Evolutionary conservation across 2,113 vertebrate species (phyloP).

Genomic region (Lampris incognitus): DNA sequence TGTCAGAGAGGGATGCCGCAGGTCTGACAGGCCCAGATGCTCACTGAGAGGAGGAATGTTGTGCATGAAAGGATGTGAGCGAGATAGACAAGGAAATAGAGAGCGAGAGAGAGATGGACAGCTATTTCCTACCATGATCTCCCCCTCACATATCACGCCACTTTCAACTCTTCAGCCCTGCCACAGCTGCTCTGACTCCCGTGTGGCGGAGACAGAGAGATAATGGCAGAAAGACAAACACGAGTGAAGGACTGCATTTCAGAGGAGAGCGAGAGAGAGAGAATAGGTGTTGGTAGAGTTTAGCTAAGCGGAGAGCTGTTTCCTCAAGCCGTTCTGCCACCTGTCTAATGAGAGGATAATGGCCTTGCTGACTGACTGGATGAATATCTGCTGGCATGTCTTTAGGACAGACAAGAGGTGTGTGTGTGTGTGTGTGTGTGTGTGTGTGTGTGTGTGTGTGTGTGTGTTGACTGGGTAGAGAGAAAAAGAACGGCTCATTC

Average conservation of each 20-base stretch:
- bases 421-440: too few species aligned
- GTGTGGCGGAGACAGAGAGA: conserved; percentile 15
- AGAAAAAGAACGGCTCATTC: not conserved
- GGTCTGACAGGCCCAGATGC: conserved; percentile 53
- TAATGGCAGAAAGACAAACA: not conserved
- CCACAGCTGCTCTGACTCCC: conserved; percentile 1
- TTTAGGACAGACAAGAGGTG: conserved; percentile 9
- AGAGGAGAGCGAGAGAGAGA: conserved; percentile 50
- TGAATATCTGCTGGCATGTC: conserved; percentile 20
- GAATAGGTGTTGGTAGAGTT: conserved; percentile 62
- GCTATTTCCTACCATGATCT: conserved; percentile 4
- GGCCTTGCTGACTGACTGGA: conserved; percentile 28
- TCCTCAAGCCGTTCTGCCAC: conserved; percentile 55
- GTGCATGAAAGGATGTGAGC: not conserved
- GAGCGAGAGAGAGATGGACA: conserved; percentile 3
- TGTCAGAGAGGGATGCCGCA: not conserved
- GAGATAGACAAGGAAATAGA: conserved; percentile 23
- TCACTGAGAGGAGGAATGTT: conserved; percentile 46
- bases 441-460: too few species aligned
- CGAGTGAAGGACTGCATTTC: conserved; percentile 49
- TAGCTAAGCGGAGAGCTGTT: conserved; percentile 49
- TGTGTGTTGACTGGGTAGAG: not conserved
- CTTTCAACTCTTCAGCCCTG: not conserved
- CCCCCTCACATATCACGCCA: not conserved
- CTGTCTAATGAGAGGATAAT: conserved; percentile 63